phyloP scores from a whole-genome alignment of 2,888 invertebrate species.

The Nemapogon koenigi region DNA sequence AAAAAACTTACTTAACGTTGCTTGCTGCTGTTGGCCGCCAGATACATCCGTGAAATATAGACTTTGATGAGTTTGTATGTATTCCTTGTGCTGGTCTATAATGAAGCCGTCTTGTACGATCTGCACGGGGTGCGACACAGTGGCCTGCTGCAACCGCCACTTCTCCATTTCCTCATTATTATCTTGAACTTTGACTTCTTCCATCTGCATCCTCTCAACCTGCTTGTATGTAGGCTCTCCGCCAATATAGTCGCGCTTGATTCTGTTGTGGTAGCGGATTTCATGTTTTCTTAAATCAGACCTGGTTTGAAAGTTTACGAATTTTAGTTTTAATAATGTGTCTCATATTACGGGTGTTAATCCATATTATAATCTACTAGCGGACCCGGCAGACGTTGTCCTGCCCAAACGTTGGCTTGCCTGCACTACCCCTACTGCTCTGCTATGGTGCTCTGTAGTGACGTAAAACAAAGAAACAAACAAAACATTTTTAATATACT shows the following conservation, averaged over 20 bases:
- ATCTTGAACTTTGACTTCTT: too few relatives aligned
- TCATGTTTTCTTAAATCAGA: slow-evolving; percentile 57
- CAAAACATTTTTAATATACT: too few relatives aligned
- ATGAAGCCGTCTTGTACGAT: slow-evolving; percentile 34
- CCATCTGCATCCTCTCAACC: slow-evolving; percentile 40
- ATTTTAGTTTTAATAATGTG: too few relatives aligned
- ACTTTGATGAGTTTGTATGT: slow-evolving; percentile 28
- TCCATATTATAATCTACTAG: too few relatives aligned
- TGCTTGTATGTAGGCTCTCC: slow-evolving; percentile 55
- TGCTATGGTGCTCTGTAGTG: too few relatives aligned
- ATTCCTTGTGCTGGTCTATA: slow-evolving; percentile 37
- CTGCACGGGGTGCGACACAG: not conserved
- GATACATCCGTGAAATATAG: slow-evolving; percentile 43
- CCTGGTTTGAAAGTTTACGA: slow-evolving; percentile 20
- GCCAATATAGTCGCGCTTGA: slow-evolving; percentile 52
- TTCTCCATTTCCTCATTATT: slow-evolving; percentile 24
- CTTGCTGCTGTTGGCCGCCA: slow-evolving; percentile 34
- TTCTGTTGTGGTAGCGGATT: slow-evolving; percentile 47
- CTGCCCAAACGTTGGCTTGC: too few relatives aligned
- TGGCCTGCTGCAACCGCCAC: slow-evolving; percentile 20
- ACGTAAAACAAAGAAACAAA: too few relatives aligned
- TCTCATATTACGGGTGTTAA: too few relatives aligned
- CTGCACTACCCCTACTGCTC: too few relatives aligned
- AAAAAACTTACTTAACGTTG: too few relatives aligned
- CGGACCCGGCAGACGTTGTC: too few relatives aligned